Percentiles rank a stretch among this genome's conserved stretches.
Evolutionary conservation across 2,797 vertebrate genomes (phyloP).

Genomic region (Siniperca scherzeri): DNA sequence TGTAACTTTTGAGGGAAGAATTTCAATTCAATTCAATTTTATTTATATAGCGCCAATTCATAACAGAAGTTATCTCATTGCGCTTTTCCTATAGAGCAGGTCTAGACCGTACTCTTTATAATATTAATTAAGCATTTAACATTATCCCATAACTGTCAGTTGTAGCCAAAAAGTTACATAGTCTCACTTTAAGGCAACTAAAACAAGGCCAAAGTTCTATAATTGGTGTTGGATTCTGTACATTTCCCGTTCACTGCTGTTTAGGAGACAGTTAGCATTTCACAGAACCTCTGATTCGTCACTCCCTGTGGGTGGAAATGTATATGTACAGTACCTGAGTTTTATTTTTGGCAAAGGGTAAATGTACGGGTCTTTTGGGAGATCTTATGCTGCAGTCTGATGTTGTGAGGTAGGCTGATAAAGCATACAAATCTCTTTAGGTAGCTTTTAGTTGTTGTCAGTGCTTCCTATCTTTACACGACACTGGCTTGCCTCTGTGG

Average conservation of each 20-base stretch:
- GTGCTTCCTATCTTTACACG: not conserved
- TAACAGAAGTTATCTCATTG: too few species aligned
- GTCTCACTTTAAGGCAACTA: not conserved
- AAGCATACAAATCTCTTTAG: constrained; percentile 14
- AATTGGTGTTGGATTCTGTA: not conserved
- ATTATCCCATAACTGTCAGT: not conserved
- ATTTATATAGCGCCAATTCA: too few species aligned
- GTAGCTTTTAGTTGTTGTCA: not conserved
- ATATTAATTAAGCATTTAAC: not conserved
- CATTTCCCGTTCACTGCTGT: constrained; percentile 9
- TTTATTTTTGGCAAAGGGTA: constrained; percentile 66
- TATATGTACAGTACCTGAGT: constrained; percentile 52
- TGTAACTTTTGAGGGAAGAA: not conserved
- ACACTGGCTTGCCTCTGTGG: not conserved
- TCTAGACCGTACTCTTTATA: too few species aligned
- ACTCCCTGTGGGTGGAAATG: constrained; percentile 63
- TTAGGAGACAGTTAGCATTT: constrained; percentile 40
- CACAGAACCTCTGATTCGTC: constrained; percentile 60
- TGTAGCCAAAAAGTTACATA: not conserved
- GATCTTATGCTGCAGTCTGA: constrained; percentile 36
- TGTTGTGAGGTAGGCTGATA: constrained; percentile 41
- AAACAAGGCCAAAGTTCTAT: not conserved
- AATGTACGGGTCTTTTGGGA: constrained; percentile 43
- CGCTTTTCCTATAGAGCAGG: too few species aligned
- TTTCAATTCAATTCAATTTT: too few species aligned